phyloP scores from a whole-genome alignment of 2,113 vertebrate species.

The Anseranas semipalmata region DNA sequence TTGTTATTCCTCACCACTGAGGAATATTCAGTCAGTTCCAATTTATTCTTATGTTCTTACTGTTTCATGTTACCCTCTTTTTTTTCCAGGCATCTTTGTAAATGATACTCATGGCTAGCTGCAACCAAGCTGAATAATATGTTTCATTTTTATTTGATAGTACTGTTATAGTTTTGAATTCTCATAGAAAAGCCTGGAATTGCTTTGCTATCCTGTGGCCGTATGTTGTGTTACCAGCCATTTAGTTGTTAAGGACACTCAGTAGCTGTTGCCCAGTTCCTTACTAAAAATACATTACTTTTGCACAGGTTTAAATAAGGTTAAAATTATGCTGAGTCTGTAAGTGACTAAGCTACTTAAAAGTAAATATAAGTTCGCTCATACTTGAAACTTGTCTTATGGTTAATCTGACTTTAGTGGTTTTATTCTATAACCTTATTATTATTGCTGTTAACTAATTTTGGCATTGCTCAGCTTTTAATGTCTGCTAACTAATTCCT shows the following conservation, averaged over 20 bases:
- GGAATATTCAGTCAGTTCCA: neutral
- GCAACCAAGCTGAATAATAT: neutral
- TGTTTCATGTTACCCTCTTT: neutral
- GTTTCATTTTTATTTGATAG: neutral
- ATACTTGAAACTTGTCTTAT: neutral
- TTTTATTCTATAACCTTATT: neutral
- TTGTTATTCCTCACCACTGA: neutral
- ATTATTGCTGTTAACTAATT: neutral
- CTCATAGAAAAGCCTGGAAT: neutral
- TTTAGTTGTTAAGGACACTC: neutral
- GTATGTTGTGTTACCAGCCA: neutral
- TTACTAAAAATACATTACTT: neutral
- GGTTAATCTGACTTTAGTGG: neutral
- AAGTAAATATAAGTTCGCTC: neutral
- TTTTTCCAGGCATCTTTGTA: neutral
- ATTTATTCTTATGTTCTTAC: neutral
- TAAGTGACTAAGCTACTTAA: neutral
- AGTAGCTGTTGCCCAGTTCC: neutral
- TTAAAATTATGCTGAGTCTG: neutral
- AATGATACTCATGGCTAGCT: neutral
- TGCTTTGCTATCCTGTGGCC: neutral
- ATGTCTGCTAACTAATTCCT: neutral
- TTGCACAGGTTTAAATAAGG: neutral
- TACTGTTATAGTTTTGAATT: neutral
- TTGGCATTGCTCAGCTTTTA: neutral